Base-by-base conservation (phyloP, 2,797 vertebrate species). In the Selene dorsalis region DNA sequence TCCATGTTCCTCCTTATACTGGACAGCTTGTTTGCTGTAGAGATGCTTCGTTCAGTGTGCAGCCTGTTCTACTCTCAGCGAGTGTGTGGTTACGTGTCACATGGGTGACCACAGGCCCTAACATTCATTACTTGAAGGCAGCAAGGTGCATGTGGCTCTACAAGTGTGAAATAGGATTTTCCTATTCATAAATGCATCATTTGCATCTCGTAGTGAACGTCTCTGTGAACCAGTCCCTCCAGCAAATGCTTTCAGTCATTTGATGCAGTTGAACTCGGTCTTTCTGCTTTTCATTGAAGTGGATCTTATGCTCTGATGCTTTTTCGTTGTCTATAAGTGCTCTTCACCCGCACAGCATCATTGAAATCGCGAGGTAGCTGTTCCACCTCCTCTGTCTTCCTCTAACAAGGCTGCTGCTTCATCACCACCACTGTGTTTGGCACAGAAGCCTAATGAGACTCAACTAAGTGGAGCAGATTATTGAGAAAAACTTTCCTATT, bases 391-490 rank as follows among this genome's bases (percentile, higher is more conserved):
- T 81, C 63, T 52, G 69, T 79, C 73, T 71, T 69, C 47, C 62
- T 47, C 41, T 70, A 79, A 83, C 72, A 68, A 84, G 65, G 50
- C 68, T 50, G 59, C 39, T 70, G 43, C 73, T 85, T 65, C 24
- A 73, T 80, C 82, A 80, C 67, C 57, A 24, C 60, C 3, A 17
- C 32, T 14, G 63, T 35, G 39, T 79, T 73, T 52, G 39, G 67
- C 53, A 47, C 12, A 57, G 20, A 38, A 72, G 73, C 47, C 52
- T 63, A 61, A 73, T 58, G 68, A 80, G 48, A 77, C 41, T 55
- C 53, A 75, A 62, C 55, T 75, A 65, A 84, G 81, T 69, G 50
- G 35, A 20, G 39, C 22, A 68, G 71, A 68, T 71, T 35, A 80
- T 80, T 83, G 62, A 79, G 71, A 56, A 50, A 69, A 69, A 50